A percentile compares a stretch with the other conserved stretches of the same genome.
Evolutionary conservation across 1,140 invertebrate species (phyloP).

Genomic region (Chionoecetes opilio): DNA sequence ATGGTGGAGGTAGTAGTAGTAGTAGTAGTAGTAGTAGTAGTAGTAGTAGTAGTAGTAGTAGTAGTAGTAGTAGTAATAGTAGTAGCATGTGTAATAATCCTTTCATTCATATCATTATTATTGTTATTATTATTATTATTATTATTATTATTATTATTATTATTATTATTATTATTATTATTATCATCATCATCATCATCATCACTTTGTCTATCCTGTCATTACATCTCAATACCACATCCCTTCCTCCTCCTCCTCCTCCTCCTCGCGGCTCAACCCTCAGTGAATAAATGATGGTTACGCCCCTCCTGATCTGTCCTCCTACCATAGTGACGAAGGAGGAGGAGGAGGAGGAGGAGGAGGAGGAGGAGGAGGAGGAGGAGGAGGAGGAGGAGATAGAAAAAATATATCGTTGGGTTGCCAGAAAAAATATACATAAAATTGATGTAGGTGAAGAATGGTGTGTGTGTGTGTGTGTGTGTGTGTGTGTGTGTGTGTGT

Average conservation of each 20-base stretch:
- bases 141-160: background rate
- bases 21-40: background rate
- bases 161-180: background rate
- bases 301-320: constrained; percentile 3
- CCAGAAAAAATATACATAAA: background rate
- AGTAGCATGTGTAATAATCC: too few relatives aligned
- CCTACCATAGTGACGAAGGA: background rate
- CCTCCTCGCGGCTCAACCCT: background rate
- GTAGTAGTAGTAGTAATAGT: too few relatives aligned
- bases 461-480: background rate
- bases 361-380: background rate
- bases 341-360: background rate
- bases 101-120: too few relatives aligned
- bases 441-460: background rate
- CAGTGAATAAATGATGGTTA: constrained; percentile 1
- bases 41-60: too few relatives aligned
- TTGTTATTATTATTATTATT: too few relatives aligned
- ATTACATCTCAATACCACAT: background rate
- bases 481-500: background rate
- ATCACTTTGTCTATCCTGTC: background rate
- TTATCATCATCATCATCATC: background rate
- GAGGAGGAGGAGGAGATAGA: background rate
- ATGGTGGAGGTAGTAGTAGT: background rate
- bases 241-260: background rate
- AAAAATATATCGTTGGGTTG: background rate